phyloP scores from a whole-genome alignment of 2,113 vertebrate species.

The Butorides virescens region DNA sequence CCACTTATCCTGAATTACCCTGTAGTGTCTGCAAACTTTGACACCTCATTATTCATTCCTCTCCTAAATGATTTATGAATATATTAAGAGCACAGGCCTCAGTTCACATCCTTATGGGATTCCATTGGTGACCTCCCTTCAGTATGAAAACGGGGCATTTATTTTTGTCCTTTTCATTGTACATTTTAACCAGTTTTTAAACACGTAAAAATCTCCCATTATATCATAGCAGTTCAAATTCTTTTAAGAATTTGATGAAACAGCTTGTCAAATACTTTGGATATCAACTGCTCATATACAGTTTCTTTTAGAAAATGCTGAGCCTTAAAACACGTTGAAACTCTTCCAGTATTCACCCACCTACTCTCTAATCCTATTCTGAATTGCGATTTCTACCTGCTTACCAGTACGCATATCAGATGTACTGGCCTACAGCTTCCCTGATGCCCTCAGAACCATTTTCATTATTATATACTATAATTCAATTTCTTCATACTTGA shows the following conservation, averaged over 20 bases:
- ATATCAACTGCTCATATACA: neutral
- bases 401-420: neutral
- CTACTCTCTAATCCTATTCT: neutral
- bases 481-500: neutral
- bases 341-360: neutral
- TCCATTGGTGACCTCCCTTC: neutral
- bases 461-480: neutral
- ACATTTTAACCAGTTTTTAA: neutral
- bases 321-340: neutral
- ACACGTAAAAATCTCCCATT: neutral
- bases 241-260: neutral
- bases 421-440: neutral
- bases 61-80: constrained; percentile 8
- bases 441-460: neutral
- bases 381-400: neutral
- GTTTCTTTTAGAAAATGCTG: neutral
- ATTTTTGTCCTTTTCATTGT: constrained; percentile 16
- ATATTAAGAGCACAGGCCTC: constrained; percentile 13
- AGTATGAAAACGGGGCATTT: neutral
- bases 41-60: constrained; percentile 12
- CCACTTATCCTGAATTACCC: neutral
- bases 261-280: neutral
- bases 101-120: neutral
- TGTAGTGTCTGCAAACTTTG: neutral
- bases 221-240: neutral